Evolutionary conservation across 2,113 vertebrate species (phyloP).

Genomic region (Cacatua alba): DNA sequence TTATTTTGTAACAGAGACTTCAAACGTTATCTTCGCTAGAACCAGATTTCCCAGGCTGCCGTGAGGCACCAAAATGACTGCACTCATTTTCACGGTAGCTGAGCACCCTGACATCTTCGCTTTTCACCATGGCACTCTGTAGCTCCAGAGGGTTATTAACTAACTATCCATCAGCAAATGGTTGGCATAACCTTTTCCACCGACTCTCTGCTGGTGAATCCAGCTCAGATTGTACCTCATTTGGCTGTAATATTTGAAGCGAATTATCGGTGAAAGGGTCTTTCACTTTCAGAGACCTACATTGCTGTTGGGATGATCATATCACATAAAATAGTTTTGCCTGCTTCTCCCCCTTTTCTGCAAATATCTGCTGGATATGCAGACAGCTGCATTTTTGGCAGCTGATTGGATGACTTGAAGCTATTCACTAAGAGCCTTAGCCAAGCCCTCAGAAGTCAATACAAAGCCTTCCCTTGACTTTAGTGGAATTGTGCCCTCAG

Average conservation of each 20-base stretch:
- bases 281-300: not conserved
- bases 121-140: not conserved
- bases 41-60: not conserved
- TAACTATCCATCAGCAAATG: not conserved
- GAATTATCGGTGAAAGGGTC: not conserved
- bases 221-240: not conserved
- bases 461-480: slow-evolving; percentile 48
- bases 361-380: slow-evolving; percentile 32
- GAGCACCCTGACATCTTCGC: not conserved
- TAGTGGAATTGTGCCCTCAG: slow-evolving; percentile 22
- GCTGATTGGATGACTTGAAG: slow-evolving; percentile 18
- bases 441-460: slow-evolving; percentile 41
- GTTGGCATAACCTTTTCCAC: not conserved
- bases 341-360: not conserved
- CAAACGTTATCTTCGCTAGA: not conserved
- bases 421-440: slow-evolving; percentile 40
- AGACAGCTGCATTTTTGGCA: slow-evolving; percentile 53
- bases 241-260: not conserved
- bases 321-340: not conserved
- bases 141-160: not conserved
- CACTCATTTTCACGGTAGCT: not conserved
- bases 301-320: not conserved
- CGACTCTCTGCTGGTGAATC: not conserved
- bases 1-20: not conserved
- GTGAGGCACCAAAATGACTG: not conserved